Evolutionary conservation across 2,113 vertebrate species (phyloP).

Genomic region (Aphyosemion australe): DNA sequence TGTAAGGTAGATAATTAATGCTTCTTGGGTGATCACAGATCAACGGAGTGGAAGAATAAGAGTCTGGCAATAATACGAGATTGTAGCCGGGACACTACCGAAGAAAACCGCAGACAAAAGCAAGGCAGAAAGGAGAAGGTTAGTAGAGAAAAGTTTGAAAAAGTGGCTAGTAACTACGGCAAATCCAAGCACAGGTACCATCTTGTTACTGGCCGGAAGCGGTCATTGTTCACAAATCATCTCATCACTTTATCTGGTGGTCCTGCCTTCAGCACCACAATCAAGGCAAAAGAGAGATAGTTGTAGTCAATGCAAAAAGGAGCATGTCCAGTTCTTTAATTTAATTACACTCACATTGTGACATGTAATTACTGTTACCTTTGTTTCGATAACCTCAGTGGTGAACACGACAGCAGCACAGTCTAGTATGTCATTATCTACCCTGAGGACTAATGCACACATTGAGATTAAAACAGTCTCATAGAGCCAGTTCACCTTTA

Average conservation of each 20-base stretch:
- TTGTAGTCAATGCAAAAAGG: not conserved
- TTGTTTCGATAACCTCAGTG: not conserved
- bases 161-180: no score
- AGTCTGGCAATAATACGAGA: no score
- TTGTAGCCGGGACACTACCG: no score
- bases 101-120: no score
- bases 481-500: not conserved
- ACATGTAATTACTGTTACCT: slow-evolving; percentile 3
- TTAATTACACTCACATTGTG: slow-evolving; percentile 1
- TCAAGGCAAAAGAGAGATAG: not conserved
- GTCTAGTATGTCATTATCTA: not conserved
- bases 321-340: not conserved
- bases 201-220: no score
- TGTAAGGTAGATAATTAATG: no score
- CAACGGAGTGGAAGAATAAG: no score
- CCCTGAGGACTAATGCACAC: not conserved
- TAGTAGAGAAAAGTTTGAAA: no score
- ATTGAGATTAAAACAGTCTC: not conserved
- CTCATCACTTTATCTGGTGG: not conserved
- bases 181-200: no score
- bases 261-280: not conserved
- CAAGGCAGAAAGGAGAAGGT: no score
- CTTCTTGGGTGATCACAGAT: no score
- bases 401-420: not conserved
- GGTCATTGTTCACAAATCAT: not conserved